phyloP scores from a whole-genome alignment of 2,888 invertebrate genomes.

The Lysandra bellargus region DNA sequence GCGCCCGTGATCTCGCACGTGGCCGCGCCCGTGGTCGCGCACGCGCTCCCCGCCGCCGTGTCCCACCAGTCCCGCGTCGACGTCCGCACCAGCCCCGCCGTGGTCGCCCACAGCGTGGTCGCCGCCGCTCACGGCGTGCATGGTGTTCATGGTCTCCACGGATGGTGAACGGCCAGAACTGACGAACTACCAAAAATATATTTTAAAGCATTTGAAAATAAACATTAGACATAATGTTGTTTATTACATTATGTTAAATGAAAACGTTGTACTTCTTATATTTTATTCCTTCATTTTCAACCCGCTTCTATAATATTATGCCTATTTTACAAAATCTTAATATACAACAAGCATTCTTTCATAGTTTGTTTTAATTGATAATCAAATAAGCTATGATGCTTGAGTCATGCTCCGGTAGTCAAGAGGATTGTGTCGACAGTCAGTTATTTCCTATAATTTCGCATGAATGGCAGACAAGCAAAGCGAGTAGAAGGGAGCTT shows the following conservation, averaged over 20 bases:
- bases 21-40: conserved; percentile 44
- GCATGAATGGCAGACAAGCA: too few relatives aligned
- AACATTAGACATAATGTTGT: background rate
- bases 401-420: background rate
- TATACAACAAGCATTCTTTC: background rate
- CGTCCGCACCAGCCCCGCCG: conserved; percentile 53
- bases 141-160: conserved; percentile 50
- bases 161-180: conserved; percentile 64
- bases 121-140: conserved; percentile 43
- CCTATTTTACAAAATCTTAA: background rate
- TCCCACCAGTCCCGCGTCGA: conserved; percentile 73
- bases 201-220: background rate
- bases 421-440: too few relatives aligned
- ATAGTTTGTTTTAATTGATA: too few relatives aligned
- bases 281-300: background rate
- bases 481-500: too few relatives aligned
- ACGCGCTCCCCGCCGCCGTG: conserved; percentile 59
- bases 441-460: too few relatives aligned
- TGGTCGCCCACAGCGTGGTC: conserved; percentile 50
- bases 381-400: background rate
- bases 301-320: background rate
- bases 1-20: conserved; percentile 45
- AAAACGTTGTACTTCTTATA: background rate
- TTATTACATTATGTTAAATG: background rate
- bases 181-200: conserved; percentile 50